phyloP scores from a whole-genome alignment of 2,113 vertebrate species.

The Todiramphus chloris region DNA sequence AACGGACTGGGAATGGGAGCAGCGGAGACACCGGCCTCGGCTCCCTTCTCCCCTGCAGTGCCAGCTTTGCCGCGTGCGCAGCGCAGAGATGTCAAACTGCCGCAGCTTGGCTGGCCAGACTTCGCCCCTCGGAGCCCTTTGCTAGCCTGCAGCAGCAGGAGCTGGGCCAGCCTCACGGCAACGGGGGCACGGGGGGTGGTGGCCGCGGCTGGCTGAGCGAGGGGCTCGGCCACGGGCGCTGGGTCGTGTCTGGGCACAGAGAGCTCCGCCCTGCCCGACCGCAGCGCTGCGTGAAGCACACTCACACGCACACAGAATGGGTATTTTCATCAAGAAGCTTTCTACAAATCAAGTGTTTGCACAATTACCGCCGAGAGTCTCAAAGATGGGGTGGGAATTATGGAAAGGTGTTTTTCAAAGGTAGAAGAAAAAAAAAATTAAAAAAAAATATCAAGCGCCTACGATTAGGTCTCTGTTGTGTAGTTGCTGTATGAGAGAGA shows the following conservation, averaged over 20 bases:
- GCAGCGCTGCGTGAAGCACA: conserved; percentile 13
- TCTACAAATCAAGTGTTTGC: conserved; percentile 7
- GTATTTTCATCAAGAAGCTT: conserved; percentile 5
- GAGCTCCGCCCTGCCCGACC: background rate
- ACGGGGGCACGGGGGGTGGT: background rate
- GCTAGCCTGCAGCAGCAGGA: conserved; percentile 1
- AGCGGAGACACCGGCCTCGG: background rate
- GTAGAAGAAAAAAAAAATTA: background rate
- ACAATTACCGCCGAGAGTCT: background rate
- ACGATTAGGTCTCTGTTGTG: conserved; percentile 70
- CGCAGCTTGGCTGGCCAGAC: conserved; percentile 18
- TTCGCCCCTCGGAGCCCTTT: conserved; percentile 45
- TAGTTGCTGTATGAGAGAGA: conserved; percentile 70
- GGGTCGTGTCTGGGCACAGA: background rate
- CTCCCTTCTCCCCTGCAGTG: background rate
- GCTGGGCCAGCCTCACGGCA: conserved; percentile 55
- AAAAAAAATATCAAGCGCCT: background rate
- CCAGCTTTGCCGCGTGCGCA: background rate
- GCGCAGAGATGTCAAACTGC: conserved; percentile 1
- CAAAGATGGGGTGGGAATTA: conserved; percentile 25
- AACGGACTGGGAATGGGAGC: background rate
- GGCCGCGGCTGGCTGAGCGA: background rate
- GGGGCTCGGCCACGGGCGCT: background rate
- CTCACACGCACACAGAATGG: background rate
- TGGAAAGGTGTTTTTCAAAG: background rate